Evolutionary conservation across 2,113 vertebrate species (phyloP).

Genomic region (Cebidichthys violaceus): DNA sequence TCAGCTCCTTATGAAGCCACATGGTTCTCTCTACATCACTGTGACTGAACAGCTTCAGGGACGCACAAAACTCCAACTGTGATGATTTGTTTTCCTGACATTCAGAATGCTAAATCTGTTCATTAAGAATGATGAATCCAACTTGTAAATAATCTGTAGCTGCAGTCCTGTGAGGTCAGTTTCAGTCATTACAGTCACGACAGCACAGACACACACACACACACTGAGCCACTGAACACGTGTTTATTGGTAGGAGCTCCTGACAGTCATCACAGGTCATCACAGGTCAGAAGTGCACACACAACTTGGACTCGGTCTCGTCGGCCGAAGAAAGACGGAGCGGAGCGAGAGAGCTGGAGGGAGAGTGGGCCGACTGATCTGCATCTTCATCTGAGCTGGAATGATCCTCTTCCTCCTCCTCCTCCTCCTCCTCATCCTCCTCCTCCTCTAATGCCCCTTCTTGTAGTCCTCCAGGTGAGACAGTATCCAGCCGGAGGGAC

Average conservation of each 20-base stretch:
- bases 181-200: neutral
- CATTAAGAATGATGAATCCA: neutral
- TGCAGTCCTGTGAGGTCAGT: neutral
- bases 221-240: conserved; percentile 1
- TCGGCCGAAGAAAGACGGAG: neutral
- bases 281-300: conserved; percentile 12
- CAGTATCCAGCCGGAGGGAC: conserved; percentile 68
- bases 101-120: neutral
- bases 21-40: neutral
- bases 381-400: conserved; percentile 4
- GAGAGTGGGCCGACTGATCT: neutral
- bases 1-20: too few species aligned
- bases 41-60: neutral
- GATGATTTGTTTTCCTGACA: neutral
- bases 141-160: neutral
- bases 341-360: neutral
- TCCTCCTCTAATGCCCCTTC: conserved; percentile 33
- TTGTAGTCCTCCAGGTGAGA: conserved; percentile 73
- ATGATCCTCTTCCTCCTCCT: neutral
- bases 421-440: neutral
- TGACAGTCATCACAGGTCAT: conserved; percentile 23
- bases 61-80: neutral
- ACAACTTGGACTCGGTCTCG: neutral
- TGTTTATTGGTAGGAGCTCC: conserved; percentile 46
- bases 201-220: neutral